Evolutionary conservation across 2,113 vertebrate genomes (phyloP).

Genomic region (Collichthys lucidus): DNA sequence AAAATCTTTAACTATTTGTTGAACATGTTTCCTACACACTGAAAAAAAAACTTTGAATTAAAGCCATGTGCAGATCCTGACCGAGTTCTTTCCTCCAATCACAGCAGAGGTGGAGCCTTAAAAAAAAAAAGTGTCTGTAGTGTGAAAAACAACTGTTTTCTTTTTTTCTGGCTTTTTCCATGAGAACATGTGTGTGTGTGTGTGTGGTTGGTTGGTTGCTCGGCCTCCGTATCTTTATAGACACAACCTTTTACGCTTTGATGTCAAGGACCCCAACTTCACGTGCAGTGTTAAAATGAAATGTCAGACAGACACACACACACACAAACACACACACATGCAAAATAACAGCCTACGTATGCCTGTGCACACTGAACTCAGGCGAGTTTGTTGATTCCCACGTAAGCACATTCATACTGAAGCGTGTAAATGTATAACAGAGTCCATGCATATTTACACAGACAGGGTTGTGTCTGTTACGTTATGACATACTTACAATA

Average conservation of each 20-base stretch:
- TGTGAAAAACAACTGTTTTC: not conserved
- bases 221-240: not conserved
- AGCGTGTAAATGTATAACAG: not conserved
- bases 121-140: not conserved
- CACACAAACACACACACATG: not conserved
- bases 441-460: not conserved
- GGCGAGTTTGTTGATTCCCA: not conserved
- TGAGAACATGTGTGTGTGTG: not conserved
- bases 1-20: not conserved
- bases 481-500: not conserved
- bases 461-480: not conserved
- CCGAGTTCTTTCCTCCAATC: conserved; percentile 43
- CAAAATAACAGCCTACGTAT: not conserved
- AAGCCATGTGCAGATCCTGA: conserved; percentile 48
- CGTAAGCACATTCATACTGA: not conserved
- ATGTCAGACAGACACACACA: not conserved
- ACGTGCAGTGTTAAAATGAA: no score
- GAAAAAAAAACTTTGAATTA: conserved; percentile 28
- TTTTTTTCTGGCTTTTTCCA: not conserved
- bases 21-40: not conserved
- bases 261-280: not conserved
- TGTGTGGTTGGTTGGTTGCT: not conserved
- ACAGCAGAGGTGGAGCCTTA: conserved; percentile 23
- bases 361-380: not conserved
- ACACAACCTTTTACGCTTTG: conserved; percentile 2